Base-by-base conservation (phyloP, 2,797 vertebrate species). In the Rhyacichthys aspro region DNA sequence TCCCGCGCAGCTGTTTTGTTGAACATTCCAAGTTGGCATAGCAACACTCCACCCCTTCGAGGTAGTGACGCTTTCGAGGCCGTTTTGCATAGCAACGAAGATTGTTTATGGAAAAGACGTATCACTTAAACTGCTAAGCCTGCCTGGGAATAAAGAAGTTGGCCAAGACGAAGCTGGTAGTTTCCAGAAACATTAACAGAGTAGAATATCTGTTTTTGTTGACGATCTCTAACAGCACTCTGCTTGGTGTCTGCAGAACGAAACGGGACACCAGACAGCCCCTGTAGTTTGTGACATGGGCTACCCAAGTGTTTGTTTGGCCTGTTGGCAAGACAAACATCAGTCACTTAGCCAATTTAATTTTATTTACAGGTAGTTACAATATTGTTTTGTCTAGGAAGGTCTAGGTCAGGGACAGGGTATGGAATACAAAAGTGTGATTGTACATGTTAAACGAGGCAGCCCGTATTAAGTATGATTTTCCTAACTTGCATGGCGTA, bases 31-130 rank as follows among this genome's bases (percentile, higher is more conserved):
- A 28, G 91, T 91, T 78, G 86, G 55, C 89, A 43, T 64, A 61
- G 90, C 80, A 88, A 92, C 89, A 55, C 81, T 70, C 82, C 82
- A 72, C 87, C 86, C 84, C 84, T 86, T 85, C 70, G 68, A 70
- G 78, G 76, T 76, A 82, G 79, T 90, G 84, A 91, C 88, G 89
- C n/a, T n/a, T n/a, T 76, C 3, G n/a, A n/a, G n/a, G 5, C 43
- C 0, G 2, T 55, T 81, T 85, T 83, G 72, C 82, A 72, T 47
- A 54, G 70, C 74, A 73, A 76, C 68, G 56, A 62, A 76, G 79
- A 85, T 86, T 56, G 69, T 76, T 19, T 66, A 3, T 71, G 3
- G 0, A 10, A 0, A 0, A 0, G 65, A 64, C 9, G 9, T 2
- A 1, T 59, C 76, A 67, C 76, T 79, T 1, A 2, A 9, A 1